Percentiles rank a stretch among this genome's conserved stretches.
Conservation (phyloP, 2,797 vertebrate genomes). For the Notamacropus eugenii region DNA sequence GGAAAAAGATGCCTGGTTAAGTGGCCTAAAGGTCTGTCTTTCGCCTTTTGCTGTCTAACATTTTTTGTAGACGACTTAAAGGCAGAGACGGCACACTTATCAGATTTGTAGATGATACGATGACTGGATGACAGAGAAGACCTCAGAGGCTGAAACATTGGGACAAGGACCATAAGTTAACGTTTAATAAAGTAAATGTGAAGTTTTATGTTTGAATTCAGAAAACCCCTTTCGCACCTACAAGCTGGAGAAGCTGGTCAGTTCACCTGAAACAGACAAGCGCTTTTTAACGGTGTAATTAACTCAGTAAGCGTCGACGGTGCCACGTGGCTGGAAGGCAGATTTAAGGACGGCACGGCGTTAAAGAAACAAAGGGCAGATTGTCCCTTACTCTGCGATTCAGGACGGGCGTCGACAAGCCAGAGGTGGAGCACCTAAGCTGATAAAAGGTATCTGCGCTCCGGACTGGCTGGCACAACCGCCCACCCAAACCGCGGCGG, state of each 20-base stretch:
- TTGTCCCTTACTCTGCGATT: not conserved
- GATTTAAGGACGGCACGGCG: not conserved
- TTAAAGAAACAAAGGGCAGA: no score
- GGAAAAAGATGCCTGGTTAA: no score
- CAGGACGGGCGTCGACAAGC: no score
- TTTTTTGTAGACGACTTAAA: not conserved
- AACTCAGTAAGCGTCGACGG: not conserved
- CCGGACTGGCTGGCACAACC: no score
- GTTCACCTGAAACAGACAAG: no score
- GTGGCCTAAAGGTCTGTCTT: not conserved
- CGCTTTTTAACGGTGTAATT: not conserved
- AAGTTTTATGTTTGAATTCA: not conserved
- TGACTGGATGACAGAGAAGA: not conserved
- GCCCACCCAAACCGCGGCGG: no score
- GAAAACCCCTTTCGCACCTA: not conserved
- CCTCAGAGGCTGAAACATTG: not conserved
- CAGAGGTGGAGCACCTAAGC: not conserved
- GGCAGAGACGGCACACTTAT: not conserved
- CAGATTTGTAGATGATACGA: not conserved
- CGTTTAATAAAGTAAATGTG: no score
- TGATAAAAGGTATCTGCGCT: not conserved
- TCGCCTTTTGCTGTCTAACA: not conserved
- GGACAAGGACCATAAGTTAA: no score
- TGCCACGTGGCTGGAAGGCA: not conserved
- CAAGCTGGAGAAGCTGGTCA: not conserved